Base-by-base conservation (phyloP, 2,113 vertebrate species). In the Megaleporinus macrocephalus region DNA sequence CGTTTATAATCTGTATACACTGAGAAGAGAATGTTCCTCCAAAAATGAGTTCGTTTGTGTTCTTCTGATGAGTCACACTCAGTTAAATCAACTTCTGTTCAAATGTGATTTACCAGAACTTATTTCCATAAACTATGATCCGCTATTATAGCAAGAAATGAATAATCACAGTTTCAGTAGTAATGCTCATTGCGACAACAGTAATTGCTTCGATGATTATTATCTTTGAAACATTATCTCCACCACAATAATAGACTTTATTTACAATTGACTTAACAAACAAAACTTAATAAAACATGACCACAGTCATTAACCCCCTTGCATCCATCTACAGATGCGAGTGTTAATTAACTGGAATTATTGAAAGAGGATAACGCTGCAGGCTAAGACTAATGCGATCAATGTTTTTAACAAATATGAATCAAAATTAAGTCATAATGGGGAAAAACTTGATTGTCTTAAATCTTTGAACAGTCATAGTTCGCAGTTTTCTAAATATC, bases 261-360 rank as follows among this genome's bases (percentile, higher is more conserved):
- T 36, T 70, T 70, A 71, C 78, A 79, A 79, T 44, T 27, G 16
- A 72, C 69, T 71, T 61, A 59, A 71, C 66, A 61, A 71, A 71
- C 53, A 79, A 71, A 71, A n/a, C 29, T 15, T 44, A 44, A 79
- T 70, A 71, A 47, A 61, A 70, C 65, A 61, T 61, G 66, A 70
- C 66, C 24, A 15, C n/a, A 4, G 53, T 44, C 78, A 79, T 71
- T 71, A 59, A 71, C 41, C 53, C 41, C 24, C 30, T 61, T 59
- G 41, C 66, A 61, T 44, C 53, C 13, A 12, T 61, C 22, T 22
- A 71, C 0, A 55, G 49, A 73, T 27, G 14, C 22, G 14, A 55
- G 62, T 47, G 53, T 70, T 79, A 15, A 71, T 79, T 79, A 29
- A 59, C 12, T 61, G 9, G 10, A 53, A 78, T 44, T 26, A 63